phyloP scores from a whole-genome alignment of 2,113 vertebrate species.

The Cyanoliseus patagonus region DNA sequence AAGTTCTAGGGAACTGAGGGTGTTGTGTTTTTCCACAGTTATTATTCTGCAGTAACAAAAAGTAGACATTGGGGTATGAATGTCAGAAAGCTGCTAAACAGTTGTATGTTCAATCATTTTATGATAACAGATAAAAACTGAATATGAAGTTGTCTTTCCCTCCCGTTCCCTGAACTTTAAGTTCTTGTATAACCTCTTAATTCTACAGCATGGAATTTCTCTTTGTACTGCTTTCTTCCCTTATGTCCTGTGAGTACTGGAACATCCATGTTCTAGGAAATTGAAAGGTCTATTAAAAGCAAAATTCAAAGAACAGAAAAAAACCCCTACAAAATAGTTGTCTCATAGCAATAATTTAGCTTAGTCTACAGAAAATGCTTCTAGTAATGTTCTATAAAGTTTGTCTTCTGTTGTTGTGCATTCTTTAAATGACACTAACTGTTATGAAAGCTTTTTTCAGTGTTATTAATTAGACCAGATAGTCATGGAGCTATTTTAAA shows the following conservation, averaged over 20 bases:
- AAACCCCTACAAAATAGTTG: not conserved
- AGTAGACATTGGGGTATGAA: not conserved
- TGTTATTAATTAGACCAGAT: not conserved
- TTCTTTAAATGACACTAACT: not conserved
- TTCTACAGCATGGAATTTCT: not conserved
- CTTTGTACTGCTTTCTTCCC: not conserved
- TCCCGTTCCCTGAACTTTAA: not conserved
- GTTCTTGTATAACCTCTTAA: not conserved
- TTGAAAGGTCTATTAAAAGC: not conserved
- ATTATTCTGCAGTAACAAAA: not conserved
- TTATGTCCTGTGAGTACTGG: not conserved
- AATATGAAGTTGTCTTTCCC: not conserved
- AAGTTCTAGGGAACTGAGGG: not conserved
- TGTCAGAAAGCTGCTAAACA: not conserved
- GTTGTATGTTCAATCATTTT: not conserved
- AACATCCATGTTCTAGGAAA: not conserved
- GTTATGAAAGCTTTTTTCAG: not conserved
- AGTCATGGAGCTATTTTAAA: not conserved
- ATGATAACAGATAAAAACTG: not conserved
- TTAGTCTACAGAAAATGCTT: not conserved
- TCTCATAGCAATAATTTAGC: not conserved
- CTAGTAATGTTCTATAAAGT: not conserved
- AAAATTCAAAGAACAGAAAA: not conserved
- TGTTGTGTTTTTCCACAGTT: rapidly evolving
- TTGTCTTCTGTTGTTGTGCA: not conserved